Conservation (phyloP, 2,113 vertebrate species). For the Ellobius talpinus region DNA sequence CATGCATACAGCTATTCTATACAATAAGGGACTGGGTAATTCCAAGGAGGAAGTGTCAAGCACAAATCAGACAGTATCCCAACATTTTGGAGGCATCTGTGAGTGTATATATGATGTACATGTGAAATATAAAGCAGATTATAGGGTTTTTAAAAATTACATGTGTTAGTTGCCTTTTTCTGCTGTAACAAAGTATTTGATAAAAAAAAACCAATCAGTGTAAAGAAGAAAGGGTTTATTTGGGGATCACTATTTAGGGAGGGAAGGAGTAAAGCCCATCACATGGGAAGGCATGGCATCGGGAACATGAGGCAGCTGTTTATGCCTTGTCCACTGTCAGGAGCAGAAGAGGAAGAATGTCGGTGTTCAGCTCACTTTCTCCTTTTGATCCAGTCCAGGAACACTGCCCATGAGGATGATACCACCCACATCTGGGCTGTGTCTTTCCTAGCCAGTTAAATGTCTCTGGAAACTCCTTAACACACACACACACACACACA, state of each 20-base stretch:
- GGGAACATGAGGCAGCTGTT: not conserved
- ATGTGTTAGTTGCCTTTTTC: not conserved
- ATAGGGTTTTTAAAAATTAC: not conserved
- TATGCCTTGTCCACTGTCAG: not conserved
- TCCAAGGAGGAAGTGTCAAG: not conserved
- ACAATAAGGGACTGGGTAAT: not conserved
- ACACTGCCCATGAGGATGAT: no score
- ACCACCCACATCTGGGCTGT: not conserved
- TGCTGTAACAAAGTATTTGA: not conserved
- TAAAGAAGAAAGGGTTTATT: not conserved
- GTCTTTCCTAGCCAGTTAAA: not conserved
- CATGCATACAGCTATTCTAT: not conserved
- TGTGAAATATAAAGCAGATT: not conserved
- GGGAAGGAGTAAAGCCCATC: not conserved
- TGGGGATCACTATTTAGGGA: not conserved
- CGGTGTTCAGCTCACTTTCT: not conserved
- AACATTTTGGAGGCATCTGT: not conserved
- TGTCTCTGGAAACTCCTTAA: not conserved
- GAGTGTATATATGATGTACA: not conserved
- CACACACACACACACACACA: no score
- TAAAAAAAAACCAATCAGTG: not conserved
- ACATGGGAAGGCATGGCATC: not conserved
- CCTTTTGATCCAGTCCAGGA: not conserved
- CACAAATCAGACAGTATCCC: not conserved
- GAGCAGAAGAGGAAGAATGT: not conserved